phyloP scores from a whole-genome alignment of 2,888 invertebrate genomes.

The Stenodera caucasica region DNA sequence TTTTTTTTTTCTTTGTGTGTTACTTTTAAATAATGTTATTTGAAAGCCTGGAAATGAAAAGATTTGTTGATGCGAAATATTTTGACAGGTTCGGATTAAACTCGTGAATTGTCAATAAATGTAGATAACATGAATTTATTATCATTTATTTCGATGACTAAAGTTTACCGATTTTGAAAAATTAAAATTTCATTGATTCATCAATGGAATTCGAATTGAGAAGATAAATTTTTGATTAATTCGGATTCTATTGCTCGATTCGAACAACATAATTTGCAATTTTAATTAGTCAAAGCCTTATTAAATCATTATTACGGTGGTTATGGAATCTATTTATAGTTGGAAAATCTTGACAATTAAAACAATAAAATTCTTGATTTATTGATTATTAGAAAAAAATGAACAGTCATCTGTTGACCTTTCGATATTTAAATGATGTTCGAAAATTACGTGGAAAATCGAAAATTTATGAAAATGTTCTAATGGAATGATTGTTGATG shows the following conservation, averaged over 20 bases:
- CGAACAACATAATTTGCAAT: neutral
- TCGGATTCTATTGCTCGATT: no score
- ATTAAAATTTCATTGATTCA: no score
- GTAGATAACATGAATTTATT: neutral
- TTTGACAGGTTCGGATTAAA: neutral
- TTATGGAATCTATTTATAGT: no score
- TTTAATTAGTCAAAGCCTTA: neutral
- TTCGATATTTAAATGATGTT: slow-evolving; percentile 8
- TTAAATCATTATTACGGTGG: neutral
- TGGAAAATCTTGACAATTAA: no score
- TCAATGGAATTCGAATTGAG: no score
- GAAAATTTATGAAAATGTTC: no score
- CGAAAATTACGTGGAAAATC: no score
- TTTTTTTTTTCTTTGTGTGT: neutral
- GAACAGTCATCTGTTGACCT: slow-evolving; percentile 4
- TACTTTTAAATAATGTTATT: neutral
- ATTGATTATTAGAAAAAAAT: no score
- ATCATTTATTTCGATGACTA: neutral
- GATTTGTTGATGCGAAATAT: neutral
- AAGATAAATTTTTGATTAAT: no score
- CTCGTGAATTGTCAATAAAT: neutral
- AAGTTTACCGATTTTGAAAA: no score
- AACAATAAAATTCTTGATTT: no score
- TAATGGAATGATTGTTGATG: no score
- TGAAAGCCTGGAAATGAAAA: neutral